phyloP scores from a whole-genome alignment of 2,113 vertebrate genomes.

The Pachyramphus minor region DNA sequence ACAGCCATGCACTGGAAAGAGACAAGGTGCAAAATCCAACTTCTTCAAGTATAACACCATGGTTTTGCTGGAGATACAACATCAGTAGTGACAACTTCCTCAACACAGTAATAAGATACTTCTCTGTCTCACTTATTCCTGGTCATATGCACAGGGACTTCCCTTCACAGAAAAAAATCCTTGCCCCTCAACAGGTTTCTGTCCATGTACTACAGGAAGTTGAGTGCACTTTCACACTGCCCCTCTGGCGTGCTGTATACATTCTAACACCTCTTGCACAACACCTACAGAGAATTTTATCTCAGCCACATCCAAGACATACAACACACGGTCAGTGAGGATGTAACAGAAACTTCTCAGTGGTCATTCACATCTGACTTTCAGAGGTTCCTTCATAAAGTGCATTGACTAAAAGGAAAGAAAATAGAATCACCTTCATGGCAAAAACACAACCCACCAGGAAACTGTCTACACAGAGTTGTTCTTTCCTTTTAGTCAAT shows the following conservation, averaged over 20 bases:
- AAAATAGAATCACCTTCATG: not conserved
- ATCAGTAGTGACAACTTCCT: not conserved
- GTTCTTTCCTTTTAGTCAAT: no score
- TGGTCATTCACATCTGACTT: not conserved
- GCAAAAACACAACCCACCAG: not conserved
- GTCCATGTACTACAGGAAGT: not conserved
- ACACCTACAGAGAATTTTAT: not conserved
- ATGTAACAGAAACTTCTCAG: not conserved
- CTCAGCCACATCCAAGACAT: not conserved
- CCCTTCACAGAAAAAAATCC: not conserved
- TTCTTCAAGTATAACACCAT: not conserved
- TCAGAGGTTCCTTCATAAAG: not conserved
- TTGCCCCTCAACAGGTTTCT: not conserved
- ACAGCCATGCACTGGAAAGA: not conserved
- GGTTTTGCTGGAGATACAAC: not conserved
- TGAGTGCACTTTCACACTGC: not conserved
- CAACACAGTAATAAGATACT: accelerated
- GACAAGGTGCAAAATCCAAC: not conserved
- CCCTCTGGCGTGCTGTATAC: not conserved
- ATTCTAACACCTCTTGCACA: not conserved
- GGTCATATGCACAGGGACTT: not conserved
- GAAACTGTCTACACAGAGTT: not conserved
- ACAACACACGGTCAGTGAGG: not conserved
- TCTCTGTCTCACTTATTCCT: not conserved
- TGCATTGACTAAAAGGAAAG: not conserved